These are phyloP conservation scores for Thumatha senex DNA, from an alignment of 2,888 invertebrate genomes.

Conservation along the genomic window DNA sequence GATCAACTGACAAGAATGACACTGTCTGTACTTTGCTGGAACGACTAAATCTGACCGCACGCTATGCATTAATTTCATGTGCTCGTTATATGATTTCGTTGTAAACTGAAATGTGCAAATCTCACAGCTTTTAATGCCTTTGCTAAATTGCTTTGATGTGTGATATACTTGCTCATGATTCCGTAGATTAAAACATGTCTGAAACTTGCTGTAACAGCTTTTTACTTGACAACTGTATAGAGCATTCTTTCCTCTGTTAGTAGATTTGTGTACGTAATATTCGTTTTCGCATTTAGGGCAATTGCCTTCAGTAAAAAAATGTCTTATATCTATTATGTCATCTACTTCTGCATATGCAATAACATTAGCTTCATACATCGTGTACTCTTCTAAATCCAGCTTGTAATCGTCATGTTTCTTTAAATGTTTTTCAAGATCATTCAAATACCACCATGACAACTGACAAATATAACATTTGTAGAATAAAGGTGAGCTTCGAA, in stretches of 20 bases:
- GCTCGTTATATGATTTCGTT: slow-evolving; percentile 16
- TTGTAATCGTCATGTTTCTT: slow-evolving; percentile 3
- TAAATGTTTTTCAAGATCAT: slow-evolving; percentile 48
- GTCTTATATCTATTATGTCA: slow-evolving; percentile 5
- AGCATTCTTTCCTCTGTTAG: rapidly evolving
- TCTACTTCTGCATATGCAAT: slow-evolving; percentile 11
- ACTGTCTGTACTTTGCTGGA: not conserved
- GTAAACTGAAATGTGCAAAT: not conserved
- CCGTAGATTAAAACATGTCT: slow-evolving; percentile 27
- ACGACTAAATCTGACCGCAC: slow-evolving; percentile 50
- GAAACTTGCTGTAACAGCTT: slow-evolving; percentile 24
- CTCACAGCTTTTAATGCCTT: not conserved
- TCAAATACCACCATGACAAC: slow-evolving; percentile 51
- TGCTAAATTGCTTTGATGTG: not conserved
- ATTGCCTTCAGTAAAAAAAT: slow-evolving; percentile 16
- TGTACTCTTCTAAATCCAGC: slow-evolving; percentile 20
- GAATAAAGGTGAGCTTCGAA: slow-evolving; percentile 38
- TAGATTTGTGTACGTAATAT: slow-evolving; percentile 11
- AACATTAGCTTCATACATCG: slow-evolving; percentile 35
- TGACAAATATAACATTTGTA: slow-evolving; percentile 61
- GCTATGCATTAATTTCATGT: slow-evolving; percentile 35
- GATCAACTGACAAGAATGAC: slow-evolving; percentile 20
- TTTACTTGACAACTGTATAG: slow-evolving; percentile 27
- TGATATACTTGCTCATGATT: slow-evolving; percentile 5
- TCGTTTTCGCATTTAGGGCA: slow-evolving; percentile 49